phyloP scores from a whole-genome alignment of 1,140 invertebrate species.

The Prorops nasuta region DNA sequence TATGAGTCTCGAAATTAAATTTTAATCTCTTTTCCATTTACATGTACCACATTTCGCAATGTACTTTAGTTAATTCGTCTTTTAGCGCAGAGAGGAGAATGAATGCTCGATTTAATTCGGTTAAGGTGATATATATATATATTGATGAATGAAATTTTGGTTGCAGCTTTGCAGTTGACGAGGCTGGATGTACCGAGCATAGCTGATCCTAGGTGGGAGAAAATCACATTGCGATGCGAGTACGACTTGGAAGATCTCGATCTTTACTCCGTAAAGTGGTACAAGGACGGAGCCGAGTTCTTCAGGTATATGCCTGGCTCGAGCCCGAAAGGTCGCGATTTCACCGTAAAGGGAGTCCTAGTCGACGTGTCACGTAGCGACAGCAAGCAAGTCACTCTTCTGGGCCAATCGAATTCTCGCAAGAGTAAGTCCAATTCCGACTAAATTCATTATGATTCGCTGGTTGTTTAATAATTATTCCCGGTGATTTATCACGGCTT shows the following conservation, averaged over 20 bases:
- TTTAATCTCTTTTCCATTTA: no score
- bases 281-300: constrained; percentile 65
- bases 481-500: no score
- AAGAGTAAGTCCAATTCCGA: constrained; percentile 23
- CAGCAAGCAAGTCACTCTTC: constrained; percentile 36
- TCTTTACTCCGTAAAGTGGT: constrained; percentile 68
- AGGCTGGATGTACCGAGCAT: constrained; percentile 42
- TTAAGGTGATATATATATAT: no score
- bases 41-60: no score
- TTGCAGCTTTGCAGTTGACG: constrained; percentile 26
- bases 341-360: constrained; percentile 70
- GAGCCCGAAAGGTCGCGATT: constrained; percentile 70
- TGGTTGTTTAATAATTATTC: no score
- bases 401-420: constrained; percentile 28
- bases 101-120: neutral
- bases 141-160: no score
- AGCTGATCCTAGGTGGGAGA: constrained; percentile 43
- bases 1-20: no score
- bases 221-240: constrained; percentile 56
- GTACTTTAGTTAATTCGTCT: no score
- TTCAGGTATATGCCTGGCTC: constrained; percentile 63
- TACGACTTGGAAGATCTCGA: constrained; percentile 56
- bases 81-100: no score
- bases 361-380: constrained; percentile 68
- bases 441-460: no score